Evolutionary conservation across 1,140 invertebrate species (phyloP).

Genomic region (Drosophila ananassae): DNA sequence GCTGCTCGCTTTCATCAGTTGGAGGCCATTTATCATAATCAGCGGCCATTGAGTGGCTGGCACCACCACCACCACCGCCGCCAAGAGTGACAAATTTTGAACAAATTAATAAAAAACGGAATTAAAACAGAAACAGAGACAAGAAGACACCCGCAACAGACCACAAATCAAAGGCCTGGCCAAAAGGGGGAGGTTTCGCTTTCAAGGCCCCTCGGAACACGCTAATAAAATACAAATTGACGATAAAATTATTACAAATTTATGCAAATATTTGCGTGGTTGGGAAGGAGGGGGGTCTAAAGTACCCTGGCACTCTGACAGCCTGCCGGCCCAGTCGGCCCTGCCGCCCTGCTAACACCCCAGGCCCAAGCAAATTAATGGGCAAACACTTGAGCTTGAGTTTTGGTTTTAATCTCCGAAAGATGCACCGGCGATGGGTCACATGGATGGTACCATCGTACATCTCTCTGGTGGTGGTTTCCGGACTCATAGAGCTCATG

Average conservation of each 20-base stretch:
- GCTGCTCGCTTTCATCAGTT: constrained; percentile 32
- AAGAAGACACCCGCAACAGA: constrained; percentile 43
- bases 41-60: constrained; percentile 35
- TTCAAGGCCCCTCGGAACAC: constrained; percentile 62
- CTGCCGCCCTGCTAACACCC: constrained; percentile 43
- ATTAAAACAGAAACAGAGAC: constrained; percentile 55
- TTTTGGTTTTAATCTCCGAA: constrained; percentile 14
- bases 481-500: constrained; percentile 43
- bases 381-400: constrained; percentile 63
- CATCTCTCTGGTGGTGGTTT: constrained; percentile 48
- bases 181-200: constrained; percentile 24
- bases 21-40: constrained; percentile 42
- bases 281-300: constrained; percentile 23
- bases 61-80: constrained; percentile 4
- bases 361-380: constrained; percentile 70
- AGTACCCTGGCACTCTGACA: constrained; percentile 6
- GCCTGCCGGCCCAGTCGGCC: constrained; percentile 11
- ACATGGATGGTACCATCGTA: constrained; percentile 20
- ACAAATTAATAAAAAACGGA: constrained; percentile 74
- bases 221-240: constrained; percentile 82
- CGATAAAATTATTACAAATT: constrained; percentile 83
- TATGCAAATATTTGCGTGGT: constrained; percentile 76
- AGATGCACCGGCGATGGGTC: constrained; percentile 43
- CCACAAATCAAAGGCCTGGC: constrained; percentile 36
- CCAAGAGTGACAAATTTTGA: constrained; percentile 76